Percentiles rank a stretch among this genome's conserved stretches.
phyloP scores from a whole-genome alignment of 2,797 vertebrate species.

The Nyctibius grandis region DNA sequence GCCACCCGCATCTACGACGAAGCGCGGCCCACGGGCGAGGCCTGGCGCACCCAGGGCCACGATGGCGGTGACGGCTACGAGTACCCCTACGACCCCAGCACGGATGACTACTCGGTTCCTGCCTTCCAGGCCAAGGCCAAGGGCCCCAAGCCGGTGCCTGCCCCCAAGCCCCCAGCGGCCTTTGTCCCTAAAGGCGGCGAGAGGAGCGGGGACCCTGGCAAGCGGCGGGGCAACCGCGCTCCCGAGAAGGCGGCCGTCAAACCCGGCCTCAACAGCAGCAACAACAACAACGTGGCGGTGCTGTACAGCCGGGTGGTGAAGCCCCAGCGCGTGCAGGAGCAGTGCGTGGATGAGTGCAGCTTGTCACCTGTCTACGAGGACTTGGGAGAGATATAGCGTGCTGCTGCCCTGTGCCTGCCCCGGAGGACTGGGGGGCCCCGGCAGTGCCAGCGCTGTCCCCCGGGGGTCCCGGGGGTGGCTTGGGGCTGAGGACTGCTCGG shows the following conservation, averaged over 20 bases:
- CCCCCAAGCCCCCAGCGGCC: constrained; percentile 81
- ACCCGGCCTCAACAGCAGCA: constrained; percentile 76
- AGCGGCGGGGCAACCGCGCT: not conserved
- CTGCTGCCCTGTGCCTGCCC: not conserved
- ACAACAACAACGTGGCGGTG: constrained; percentile 67
- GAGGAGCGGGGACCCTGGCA: constrained; percentile 43
- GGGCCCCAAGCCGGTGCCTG: constrained; percentile 80
- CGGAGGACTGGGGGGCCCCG: not conserved
- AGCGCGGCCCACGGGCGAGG: constrained; percentile 66
- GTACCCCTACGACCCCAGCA: constrained; percentile 73
- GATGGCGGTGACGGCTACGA: constrained; percentile 68
- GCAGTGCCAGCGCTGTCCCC: not conserved
- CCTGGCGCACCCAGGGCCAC: constrained; percentile 77
- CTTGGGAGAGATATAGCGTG: constrained; percentile 28
- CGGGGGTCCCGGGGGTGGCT: fast-evolving
- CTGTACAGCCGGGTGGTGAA: constrained; percentile 86
- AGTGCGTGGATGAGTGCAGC: constrained; percentile 47
- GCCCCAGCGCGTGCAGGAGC: constrained; percentile 24
- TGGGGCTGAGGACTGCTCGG: not conserved
- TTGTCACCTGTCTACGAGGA: constrained; percentile 58
- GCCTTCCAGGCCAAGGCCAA: constrained; percentile 59
- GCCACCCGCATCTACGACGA: constrained; percentile 78
- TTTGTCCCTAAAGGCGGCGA: constrained; percentile 9
- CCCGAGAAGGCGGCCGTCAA: constrained; percentile 59
- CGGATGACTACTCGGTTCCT: constrained; percentile 72